These are phyloP conservation scores for Dicrurus megarhynchus DNA, from an alignment of 2,113 vertebrate genomes.

Conservation along the genomic window DNA sequence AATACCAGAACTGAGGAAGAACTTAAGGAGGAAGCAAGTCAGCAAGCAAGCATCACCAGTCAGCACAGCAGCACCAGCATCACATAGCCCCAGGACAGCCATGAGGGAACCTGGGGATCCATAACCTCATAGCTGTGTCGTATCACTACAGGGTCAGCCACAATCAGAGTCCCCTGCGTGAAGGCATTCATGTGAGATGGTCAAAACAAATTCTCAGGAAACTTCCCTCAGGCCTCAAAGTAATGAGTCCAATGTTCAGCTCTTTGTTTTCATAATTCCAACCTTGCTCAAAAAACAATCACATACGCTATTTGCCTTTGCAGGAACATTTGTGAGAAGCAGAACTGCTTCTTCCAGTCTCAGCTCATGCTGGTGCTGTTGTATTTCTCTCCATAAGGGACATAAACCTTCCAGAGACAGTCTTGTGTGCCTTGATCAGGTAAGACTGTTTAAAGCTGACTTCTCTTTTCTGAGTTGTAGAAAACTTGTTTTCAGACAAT, in stretches of 20 bases:
- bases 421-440: background rate
- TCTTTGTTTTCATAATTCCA: background rate
- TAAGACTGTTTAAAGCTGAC: background rate
- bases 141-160: background rate
- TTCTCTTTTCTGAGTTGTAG: background rate
- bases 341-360: background rate
- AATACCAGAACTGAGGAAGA: background rate
- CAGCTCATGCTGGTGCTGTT: background rate
- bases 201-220: background rate
- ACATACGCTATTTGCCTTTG: background rate
- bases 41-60: background rate
- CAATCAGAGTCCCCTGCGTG: background rate
- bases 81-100: background rate
- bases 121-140: background rate
- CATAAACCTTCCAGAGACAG: background rate
- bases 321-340: background rate
- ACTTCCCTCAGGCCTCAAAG: background rate
- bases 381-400: background rate
- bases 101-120: background rate
- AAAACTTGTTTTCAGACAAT: background rate
- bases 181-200: background rate
- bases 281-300: background rate
- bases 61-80: background rate
- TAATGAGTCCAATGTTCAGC: background rate
- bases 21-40: background rate